Conservation (phyloP, 2,113 vertebrate species). For the Cyphomyrus plagiostoma region DNA sequence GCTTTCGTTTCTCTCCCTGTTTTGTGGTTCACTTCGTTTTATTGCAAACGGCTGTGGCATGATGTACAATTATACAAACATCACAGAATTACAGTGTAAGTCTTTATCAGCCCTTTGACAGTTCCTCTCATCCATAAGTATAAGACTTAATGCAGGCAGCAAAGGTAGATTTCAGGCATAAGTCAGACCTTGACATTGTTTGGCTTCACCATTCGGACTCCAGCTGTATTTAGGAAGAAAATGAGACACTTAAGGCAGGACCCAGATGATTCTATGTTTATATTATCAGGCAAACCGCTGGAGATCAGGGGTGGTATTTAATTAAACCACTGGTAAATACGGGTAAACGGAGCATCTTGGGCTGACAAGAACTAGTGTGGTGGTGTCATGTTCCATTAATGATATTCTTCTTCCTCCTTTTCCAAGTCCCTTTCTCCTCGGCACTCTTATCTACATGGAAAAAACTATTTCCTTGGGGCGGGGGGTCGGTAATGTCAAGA, state of each 20-base stretch:
- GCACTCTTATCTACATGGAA: not conserved
- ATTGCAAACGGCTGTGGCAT: slow-evolving; percentile 54
- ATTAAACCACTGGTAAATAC: slow-evolving; percentile 1
- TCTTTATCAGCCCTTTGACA: not conserved
- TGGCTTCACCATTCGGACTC: not conserved
- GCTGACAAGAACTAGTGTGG: not conserved
- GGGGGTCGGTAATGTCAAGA: not conserved
- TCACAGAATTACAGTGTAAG: slow-evolving; percentile 34
- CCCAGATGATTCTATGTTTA: not conserved
- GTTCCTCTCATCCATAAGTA: not conserved
- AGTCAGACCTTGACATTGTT: slow-evolving; percentile 42
- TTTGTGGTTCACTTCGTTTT: slow-evolving; percentile 29
- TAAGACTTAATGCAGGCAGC: not conserved
- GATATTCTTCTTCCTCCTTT: not conserved
- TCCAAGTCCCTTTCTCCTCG: not conserved
- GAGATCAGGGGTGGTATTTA: not conserved
- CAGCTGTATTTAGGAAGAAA: not conserved
- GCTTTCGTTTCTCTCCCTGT: not conserved
- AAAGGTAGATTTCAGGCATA: slow-evolving; percentile 34
- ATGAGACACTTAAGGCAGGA: not conserved
- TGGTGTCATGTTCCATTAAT: not conserved
- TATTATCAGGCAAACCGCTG: slow-evolving; percentile 3
- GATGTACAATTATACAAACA: slow-evolving; percentile 53
- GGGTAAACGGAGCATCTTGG: not conserved
- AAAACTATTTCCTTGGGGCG: not conserved